Percentiles rank a stretch among this genome's conserved stretches.
These are phyloP conservation scores for Virgularia gustaviana DNA, from an alignment of 92 coral and sea anemone species.

Conservation along the genomic window DNA sequence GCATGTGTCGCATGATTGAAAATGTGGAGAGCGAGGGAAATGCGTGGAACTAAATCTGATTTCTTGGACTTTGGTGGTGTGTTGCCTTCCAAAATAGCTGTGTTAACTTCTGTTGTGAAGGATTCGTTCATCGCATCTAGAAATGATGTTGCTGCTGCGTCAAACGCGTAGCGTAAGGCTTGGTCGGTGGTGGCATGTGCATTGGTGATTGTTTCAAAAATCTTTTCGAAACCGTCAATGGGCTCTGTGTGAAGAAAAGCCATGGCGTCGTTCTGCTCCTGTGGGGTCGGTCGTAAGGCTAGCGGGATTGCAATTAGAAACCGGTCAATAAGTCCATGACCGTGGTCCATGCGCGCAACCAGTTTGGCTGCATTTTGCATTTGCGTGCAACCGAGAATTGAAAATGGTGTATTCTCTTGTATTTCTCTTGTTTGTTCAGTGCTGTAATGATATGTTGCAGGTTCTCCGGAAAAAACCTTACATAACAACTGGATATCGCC, in stretches of 20 bases:
- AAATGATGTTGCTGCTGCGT: too few species aligned
- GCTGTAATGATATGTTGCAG: conserved; percentile 38
- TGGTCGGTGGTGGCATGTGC: too few species aligned
- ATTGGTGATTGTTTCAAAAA: not conserved
- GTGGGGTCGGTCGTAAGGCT: conserved; percentile 14
- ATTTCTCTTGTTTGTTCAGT: conserved; percentile 28
- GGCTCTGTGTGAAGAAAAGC: not conserved
- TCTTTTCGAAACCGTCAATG: not conserved
- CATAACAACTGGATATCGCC: conserved; percentile 47
- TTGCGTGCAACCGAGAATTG: too few species aligned
- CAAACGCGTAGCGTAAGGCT: too few species aligned
- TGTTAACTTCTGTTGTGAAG: not conserved
- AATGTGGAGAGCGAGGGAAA: conserved; percentile 40
- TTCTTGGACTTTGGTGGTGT: conserved; percentile 6
- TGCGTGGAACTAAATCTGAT: conserved; percentile 32
- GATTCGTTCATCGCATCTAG: too few species aligned
- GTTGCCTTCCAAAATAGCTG: conserved; percentile 5
- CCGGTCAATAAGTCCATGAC: not conserved
- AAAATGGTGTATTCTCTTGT: not conserved
- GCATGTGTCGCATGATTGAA: conserved; percentile 48
- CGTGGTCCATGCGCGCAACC: too few species aligned
- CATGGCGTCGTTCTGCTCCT: not conserved
- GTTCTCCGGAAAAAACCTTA: conserved; percentile 19
- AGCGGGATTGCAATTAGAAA: conserved; percentile 23
- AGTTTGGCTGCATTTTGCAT: too few species aligned